phyloP scores from a whole-genome alignment of 2,797 vertebrate genomes.

The Kryptopterus vitreolus region DNA sequence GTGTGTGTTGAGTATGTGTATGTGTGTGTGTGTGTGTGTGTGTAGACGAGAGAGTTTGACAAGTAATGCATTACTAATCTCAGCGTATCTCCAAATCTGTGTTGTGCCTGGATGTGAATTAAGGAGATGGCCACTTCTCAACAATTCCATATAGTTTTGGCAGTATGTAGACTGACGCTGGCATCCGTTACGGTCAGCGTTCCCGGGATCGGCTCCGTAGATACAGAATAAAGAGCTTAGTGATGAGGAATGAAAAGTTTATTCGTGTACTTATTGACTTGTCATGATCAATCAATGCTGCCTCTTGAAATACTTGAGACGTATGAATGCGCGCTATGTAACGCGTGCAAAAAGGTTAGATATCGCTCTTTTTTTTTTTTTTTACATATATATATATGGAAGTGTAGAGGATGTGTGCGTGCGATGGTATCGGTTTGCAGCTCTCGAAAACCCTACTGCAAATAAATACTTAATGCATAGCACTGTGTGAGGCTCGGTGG shows the following conservation, averaged over 20 bases:
- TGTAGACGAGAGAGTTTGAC: background rate
- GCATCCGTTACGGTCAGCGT: background rate
- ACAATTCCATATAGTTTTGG: background rate
- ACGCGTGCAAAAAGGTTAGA: background rate
- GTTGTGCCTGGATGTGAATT: background rate
- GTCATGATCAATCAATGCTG: background rate
- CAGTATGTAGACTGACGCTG: background rate
- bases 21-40: background rate
- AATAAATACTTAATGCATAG: background rate
- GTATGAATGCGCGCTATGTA: background rate
- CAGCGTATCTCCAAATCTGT: background rate
- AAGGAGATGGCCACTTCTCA: background rate
- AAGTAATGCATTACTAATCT: conserved; percentile 20
- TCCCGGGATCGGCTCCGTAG: background rate
- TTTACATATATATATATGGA: no score
- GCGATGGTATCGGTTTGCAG: background rate
- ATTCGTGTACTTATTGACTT: background rate
- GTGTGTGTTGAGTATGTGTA: background rate
- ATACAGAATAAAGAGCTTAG: background rate
- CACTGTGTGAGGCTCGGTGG: background rate
- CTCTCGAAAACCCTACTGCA: background rate
- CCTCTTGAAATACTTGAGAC: background rate
- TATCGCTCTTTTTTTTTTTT: background rate
- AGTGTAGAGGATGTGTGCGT: background rate
- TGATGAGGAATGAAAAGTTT: background rate